Evolutionary conservation across 2,888 invertebrate genomes (phyloP).

Genomic region (Limnephilus lunatus): DNA sequence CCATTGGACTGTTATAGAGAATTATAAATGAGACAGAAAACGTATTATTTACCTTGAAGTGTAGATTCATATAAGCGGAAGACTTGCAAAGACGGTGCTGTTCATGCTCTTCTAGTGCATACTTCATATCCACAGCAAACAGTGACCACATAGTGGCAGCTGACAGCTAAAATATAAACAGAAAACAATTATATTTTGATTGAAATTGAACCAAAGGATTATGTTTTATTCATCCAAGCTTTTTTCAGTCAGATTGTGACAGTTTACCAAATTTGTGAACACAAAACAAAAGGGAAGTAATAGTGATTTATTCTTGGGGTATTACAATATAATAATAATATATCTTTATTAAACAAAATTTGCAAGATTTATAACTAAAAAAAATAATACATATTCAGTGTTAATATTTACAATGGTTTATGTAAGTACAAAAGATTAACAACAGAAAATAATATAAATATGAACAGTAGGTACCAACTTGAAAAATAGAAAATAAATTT

Average conservation of each 20-base stretch:
- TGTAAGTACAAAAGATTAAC: no score
- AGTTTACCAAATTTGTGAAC: neutral
- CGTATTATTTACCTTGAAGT: conserved; percentile 85
- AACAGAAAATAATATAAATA: no score
- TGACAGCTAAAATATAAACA: conserved; percentile 83
- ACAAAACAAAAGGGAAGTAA: no score
- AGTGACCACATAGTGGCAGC: conserved; percentile 98
- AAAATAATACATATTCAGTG: no score
- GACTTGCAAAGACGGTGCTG: conserved; percentile 97
- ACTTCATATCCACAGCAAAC: conserved; percentile 98
- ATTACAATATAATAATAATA: no score
- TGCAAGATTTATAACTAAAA: no score
- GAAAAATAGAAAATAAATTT: no score
- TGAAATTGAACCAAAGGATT: neutral
- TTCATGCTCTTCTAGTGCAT: conserved; percentile 98
- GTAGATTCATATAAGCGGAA: conserved; percentile 99
- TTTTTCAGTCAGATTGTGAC: neutral
- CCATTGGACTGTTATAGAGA: neutral
- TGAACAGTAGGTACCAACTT: no score
- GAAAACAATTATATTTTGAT: neutral
- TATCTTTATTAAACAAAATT: no score
- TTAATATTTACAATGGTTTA: no score
- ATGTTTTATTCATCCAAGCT: no score
- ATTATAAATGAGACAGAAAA: neutral
- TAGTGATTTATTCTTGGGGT: no score